phyloP scores from a whole-genome alignment of 1,140 invertebrate species.

The Drosophila ananassae region DNA sequence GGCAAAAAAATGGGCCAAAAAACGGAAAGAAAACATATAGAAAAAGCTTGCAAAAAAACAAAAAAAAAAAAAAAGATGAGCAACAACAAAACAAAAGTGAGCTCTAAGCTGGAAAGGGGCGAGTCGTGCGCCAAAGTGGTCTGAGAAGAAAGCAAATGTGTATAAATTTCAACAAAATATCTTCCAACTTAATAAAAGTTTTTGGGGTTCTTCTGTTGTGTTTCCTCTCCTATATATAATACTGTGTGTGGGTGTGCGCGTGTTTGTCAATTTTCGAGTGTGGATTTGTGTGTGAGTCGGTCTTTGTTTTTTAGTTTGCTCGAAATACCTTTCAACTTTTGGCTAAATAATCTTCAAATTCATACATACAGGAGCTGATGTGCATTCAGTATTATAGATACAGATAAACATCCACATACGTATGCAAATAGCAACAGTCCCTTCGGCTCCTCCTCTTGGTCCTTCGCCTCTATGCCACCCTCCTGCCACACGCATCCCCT shows the following conservation, averaged over 20 bases:
- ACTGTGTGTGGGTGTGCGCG: not conserved
- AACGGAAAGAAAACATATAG: conserved; percentile 34
- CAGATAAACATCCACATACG: conserved; percentile 49
- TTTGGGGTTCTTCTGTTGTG: conserved; percentile 56
- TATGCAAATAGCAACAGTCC: conserved; percentile 72
- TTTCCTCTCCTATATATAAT: conserved; percentile 24
- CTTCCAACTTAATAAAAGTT: conserved; percentile 82
- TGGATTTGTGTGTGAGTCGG: conserved; percentile 14
- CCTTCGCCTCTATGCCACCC: conserved; percentile 2
- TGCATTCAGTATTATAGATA: conserved; percentile 60
- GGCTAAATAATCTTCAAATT: conserved; percentile 78
- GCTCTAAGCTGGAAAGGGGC: conserved; percentile 26
- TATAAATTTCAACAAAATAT: conserved; percentile 83
- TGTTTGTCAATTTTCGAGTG: conserved; percentile 8
- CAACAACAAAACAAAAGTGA: conserved; percentile 37
- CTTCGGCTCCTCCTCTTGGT: not conserved
- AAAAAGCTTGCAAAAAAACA: conserved; percentile 36
- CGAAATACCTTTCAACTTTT: conserved; percentile 78
- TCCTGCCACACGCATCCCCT: conserved; percentile 46
- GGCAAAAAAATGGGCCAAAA: conserved; percentile 58
- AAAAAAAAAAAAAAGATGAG: conserved; percentile 1
- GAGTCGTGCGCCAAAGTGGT: not conserved
- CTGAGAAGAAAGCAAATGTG: conserved; percentile 69
- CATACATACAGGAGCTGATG: conserved; percentile 52
- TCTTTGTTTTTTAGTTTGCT: conserved; percentile 50